Evolutionary conservation across 1,140 invertebrate genomes (phyloP).

Genomic region (Zaprionus davidi): DNA sequence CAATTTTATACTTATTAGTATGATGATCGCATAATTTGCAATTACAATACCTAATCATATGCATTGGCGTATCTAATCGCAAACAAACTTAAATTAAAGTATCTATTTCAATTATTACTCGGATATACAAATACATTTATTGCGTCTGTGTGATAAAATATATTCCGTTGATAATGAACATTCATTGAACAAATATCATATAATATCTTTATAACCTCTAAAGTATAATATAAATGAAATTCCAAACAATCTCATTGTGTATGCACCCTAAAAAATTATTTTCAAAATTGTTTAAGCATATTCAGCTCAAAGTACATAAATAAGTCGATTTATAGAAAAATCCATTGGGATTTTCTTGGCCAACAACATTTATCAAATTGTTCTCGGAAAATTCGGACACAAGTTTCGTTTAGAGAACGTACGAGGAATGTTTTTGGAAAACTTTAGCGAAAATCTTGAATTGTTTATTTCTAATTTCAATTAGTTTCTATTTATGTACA

Average conservation of each 20-base stretch:
- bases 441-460: conserved; percentile 17
- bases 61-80: conserved; percentile 8
- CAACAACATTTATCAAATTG: conserved; percentile 1
- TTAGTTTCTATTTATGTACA: conserved; percentile 32
- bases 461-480: conserved; percentile 42
- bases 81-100: neutral
- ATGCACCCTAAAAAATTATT: too few relatives aligned
- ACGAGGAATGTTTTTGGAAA: conserved; percentile 20
- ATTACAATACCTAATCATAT: neutral
- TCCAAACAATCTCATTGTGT: neutral
- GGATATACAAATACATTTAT: neutral
- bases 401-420: conserved; percentile 1
- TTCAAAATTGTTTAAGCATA: neutral
- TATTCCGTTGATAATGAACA: neutral
- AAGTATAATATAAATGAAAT: neutral
- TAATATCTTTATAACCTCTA: neutral
- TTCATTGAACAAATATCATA: neutral
- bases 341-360: neutral
- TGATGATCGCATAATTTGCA: neutral
- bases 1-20: neutral
- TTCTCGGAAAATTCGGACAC: neutral
- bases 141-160: neutral
- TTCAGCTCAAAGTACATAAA: conserved; percentile 1
- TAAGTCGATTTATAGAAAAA: neutral
- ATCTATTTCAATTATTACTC: neutral